These are phyloP conservation scores for Hirtodrosophila cameraria DNA, from an alignment of 2,888 invertebrate genomes.

Conservation along the genomic window DNA sequence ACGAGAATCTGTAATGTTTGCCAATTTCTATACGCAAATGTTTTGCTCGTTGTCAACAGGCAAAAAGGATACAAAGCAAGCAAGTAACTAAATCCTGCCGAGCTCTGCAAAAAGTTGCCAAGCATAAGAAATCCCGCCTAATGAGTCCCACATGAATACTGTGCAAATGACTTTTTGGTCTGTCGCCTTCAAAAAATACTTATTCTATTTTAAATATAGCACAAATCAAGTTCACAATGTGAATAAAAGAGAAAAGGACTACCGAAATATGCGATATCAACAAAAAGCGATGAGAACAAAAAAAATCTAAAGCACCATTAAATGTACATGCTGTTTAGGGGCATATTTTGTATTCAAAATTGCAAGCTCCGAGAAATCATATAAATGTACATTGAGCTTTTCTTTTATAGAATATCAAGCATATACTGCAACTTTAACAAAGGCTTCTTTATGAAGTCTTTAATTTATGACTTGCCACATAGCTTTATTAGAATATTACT, in stretches of 20 bases:
- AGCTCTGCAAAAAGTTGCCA: slow-evolving; percentile 34
- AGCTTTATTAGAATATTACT: slow-evolving; percentile 21
- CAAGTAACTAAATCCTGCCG: slow-evolving; percentile 37
- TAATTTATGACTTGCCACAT: slow-evolving; percentile 20
- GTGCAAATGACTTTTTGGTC: slow-evolving; percentile 64
- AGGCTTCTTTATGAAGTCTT: background rate
- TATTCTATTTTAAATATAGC: slow-evolving; percentile 23
- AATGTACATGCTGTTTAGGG: slow-evolving; percentile 2
- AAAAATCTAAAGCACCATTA: slow-evolving; percentile 5
- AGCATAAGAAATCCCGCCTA: slow-evolving; percentile 34
- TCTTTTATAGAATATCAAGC: background rate
- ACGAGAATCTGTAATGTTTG: slow-evolving; percentile 33
- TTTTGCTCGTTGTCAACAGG: slow-evolving; percentile 54
- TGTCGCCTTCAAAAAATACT: slow-evolving; percentile 39
- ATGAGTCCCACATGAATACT: slow-evolving; percentile 68
- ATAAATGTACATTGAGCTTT: background rate
- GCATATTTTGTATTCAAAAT: background rate
- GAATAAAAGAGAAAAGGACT: slow-evolving; percentile 9
- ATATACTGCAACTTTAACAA: slow-evolving; percentile 8
- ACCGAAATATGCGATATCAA: slow-evolving; percentile 35
- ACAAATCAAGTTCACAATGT: slow-evolving; percentile 13
- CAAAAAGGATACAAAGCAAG: slow-evolving; percentile 45
- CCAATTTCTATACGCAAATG: slow-evolving; percentile 51
- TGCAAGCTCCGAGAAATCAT: too few relatives aligned
- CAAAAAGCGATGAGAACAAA: slow-evolving; percentile 16